phyloP scores from a whole-genome alignment of 2,888 invertebrate genomes.

The Polymixis flavicincta region DNA sequence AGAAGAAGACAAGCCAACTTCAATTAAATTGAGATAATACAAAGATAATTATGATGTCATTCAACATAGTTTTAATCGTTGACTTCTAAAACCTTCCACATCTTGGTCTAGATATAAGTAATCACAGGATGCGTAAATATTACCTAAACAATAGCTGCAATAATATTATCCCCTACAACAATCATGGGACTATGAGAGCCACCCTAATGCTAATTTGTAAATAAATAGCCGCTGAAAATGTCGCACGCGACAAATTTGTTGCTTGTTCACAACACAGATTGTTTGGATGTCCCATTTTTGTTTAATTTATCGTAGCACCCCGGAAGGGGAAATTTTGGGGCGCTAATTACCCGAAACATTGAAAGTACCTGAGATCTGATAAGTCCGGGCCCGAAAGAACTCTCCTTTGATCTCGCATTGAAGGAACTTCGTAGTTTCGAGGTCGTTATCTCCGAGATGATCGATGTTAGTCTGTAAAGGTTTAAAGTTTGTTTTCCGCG shows the following conservation, averaged over 20 bases:
- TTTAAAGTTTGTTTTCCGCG: constrained; percentile 52
- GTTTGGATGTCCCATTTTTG: constrained; percentile 77
- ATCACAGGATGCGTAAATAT: constrained; percentile 17
- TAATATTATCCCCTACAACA: constrained; percentile 30
- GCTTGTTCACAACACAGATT: constrained; percentile 75
- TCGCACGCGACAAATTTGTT: constrained; percentile 70
- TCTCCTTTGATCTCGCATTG: constrained; percentile 51
- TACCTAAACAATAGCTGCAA: constrained; percentile 24
- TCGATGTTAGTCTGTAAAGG: constrained; percentile 44
- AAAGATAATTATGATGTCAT: no score
- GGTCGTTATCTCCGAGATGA: constrained; percentile 52
- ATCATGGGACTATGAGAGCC: constrained; percentile 30
- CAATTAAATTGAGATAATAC: no score
- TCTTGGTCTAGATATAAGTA: not conserved
- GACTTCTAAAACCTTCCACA: not conserved
- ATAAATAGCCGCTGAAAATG: constrained; percentile 63
- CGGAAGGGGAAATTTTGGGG: constrained; percentile 57
- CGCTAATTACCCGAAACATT: constrained; percentile 63
- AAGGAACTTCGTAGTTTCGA: constrained; percentile 44
- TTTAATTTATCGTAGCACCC: constrained; percentile 72
- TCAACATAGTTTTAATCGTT: no score
- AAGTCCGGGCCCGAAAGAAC: constrained; percentile 53
- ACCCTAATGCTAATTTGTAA: constrained; percentile 59
- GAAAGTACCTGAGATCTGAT: constrained; percentile 65
- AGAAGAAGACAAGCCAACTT: no score